A percentile compares a stretch with the other conserved stretches of the same genome.
phyloP scores from a whole-genome alignment of 2,797 vertebrate genomes.

The Aphelocoma californica region DNA sequence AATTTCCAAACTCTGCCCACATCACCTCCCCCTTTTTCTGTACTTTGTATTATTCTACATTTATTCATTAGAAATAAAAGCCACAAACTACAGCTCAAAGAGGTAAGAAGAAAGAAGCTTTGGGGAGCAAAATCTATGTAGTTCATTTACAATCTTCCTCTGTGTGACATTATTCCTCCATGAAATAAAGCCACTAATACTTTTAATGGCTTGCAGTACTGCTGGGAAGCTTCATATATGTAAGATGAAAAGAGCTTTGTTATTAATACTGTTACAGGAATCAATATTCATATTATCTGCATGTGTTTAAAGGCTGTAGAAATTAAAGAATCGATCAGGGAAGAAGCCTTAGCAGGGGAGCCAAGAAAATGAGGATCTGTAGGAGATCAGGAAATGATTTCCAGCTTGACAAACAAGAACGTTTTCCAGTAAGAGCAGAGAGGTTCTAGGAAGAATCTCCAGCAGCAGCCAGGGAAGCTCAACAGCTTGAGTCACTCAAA shows the following conservation, averaged over 20 bases:
- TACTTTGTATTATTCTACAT: background rate
- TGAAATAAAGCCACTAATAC: constrained; percentile 17
- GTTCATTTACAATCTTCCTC: background rate
- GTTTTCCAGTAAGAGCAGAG: constrained; percentile 41
- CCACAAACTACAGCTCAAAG: background rate
- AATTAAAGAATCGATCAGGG: constrained; percentile 11
- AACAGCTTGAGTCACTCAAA: constrained; percentile 27
- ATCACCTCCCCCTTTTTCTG: background rate
- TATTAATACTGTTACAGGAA: background rate
- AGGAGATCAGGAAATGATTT: constrained; percentile 36
- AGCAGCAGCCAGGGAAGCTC: constrained; percentile 46
- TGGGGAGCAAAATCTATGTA: background rate
- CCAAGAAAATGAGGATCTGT: constrained; percentile 29
- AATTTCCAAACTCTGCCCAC: background rate
- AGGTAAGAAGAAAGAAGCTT: background rate
- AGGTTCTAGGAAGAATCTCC: constrained; percentile 44
- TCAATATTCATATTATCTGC: background rate
- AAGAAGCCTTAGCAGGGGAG: background rate
- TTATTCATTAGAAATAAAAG: background rate
- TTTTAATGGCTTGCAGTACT: constrained; percentile 4
- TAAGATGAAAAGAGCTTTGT: background rate
- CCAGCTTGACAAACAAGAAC: background rate
- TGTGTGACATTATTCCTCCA: background rate
- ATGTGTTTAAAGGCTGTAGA: background rate
- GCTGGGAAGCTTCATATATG: constrained; percentile 26